phyloP scores from a whole-genome alignment of 2,888 invertebrate species.

The Dicyrtoma fusca region DNA sequence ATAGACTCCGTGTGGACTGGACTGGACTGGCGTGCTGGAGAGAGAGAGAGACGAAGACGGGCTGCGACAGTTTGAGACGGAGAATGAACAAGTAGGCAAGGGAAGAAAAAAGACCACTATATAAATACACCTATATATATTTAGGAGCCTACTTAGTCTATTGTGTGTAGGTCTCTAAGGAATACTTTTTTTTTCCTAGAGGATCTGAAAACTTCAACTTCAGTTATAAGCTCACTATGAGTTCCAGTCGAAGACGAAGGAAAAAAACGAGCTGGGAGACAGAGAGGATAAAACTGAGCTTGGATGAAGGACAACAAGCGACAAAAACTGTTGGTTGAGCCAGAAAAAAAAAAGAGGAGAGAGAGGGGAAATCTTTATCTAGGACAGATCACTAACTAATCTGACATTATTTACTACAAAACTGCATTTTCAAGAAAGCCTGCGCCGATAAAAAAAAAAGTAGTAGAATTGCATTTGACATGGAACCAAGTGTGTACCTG shows the following conservation, averaged over 20 bases:
- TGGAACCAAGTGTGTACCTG: conserved; percentile 27
- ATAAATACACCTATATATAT: too few species aligned
- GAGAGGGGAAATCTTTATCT: conserved; percentile 37
- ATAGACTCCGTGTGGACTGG: too few species aligned
- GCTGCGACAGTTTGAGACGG: too few species aligned
- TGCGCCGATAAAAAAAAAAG: conserved; percentile 17
- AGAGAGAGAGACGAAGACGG: too few species aligned
- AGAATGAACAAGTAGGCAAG: too few species aligned
- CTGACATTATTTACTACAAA: conserved; percentile 44
- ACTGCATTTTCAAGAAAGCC: conserved; percentile 41
- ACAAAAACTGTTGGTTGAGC: conserved; percentile 25
- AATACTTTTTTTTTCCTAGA: too few species aligned
- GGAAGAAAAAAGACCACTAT: too few species aligned
- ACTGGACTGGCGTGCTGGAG: too few species aligned
- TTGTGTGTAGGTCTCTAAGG: too few species aligned
- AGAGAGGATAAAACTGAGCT: conserved; percentile 13
- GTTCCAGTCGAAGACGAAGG: background rate
- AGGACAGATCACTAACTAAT: conserved; percentile 44
- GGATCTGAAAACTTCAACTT: too few species aligned
- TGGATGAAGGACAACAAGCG: conserved; percentile 13
- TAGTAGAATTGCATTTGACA: conserved; percentile 35
- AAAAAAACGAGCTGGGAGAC: background rate
- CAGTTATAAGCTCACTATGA: background rate
- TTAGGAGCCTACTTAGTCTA: too few species aligned
- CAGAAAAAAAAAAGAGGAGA: conserved; percentile 7